Base-by-base conservation (phyloP, 1,140 invertebrate genomes). In the Thaumetopoea pityocampa region DNA sequence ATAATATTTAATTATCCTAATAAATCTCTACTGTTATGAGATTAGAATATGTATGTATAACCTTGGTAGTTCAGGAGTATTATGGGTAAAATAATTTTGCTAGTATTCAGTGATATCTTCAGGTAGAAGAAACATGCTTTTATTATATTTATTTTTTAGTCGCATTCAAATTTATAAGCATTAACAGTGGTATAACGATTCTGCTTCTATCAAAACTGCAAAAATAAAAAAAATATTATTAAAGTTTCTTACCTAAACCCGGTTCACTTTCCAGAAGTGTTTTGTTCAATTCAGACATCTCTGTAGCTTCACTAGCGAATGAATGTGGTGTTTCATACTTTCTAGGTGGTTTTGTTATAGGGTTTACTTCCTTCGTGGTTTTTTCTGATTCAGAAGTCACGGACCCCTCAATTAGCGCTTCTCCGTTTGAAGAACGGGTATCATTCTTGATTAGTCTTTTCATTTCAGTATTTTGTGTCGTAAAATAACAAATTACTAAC, bases 221-320 rank as follows among this genome's bases (percentile, higher is more conserved):
- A n/a, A n/a, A n/a, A 18, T 18, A 18, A 18, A 18, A 18, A 18
- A 6, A 4, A 4, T 18, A 6, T 18, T 3, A 12, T 28, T 28
- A 5, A 9, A 64, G n/a, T n/a, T n/a, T n/a, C 89, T 89, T 81
- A 92, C 92, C 89, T 62, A 90, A 89, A 32, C 89, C 86, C 15
- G 90, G 90, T 32, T 89, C 88, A 54, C 69, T 85, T 64, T 93
- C 92, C 11, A 94, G 82, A 11, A 94, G 77, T 10, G 90, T 93
- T 47, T 91, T 89, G 60, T 93, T 94, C 26, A 92, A 87, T 70
- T 94, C 92, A n/a, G 91, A 92, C 67, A 92, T 90, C 70, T 94
- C 92, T 4, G 92, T 93, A 5, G 88, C 89, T 40, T 89, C 87
- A 29, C 86, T 89, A 7, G 88, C 89, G 3, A 90, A 80, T 1